phyloP scores from a whole-genome alignment of 2,888 invertebrate genomes.

The Drosophila gaucha region DNA sequence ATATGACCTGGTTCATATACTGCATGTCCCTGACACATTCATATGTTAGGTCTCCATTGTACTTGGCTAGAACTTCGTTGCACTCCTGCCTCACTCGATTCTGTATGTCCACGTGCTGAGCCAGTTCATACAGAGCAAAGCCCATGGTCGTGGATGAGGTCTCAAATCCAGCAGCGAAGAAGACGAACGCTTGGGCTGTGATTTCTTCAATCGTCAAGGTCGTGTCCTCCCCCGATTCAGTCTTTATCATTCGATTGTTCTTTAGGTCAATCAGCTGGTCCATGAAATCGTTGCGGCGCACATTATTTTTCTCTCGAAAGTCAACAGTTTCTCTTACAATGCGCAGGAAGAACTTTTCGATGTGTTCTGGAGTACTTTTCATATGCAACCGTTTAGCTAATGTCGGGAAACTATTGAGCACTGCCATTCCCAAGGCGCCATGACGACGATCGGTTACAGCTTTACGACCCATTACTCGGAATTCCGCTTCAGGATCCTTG shows the following conservation, averaged over 20 bases:
- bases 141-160: constrained; percentile 85
- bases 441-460: constrained; percentile 57
- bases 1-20: constrained; percentile 85
- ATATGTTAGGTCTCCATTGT: constrained; percentile 84
- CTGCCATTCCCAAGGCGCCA: constrained; percentile 14
- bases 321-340: constrained; percentile 83
- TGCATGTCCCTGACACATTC: constrained; percentile 82
- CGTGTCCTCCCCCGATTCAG: constrained; percentile 34
- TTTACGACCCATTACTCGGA: constrained; percentile 73
- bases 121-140: constrained; percentile 85
- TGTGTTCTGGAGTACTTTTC: constrained; percentile 56
- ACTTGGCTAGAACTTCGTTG: constrained; percentile 76
- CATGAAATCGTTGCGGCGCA: constrained; percentile 85
- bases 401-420: constrained; percentile 60
- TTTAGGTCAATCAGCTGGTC: constrained; percentile 85
- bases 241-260: constrained; percentile 39
- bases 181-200: constrained; percentile 86
- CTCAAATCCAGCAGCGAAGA: constrained; percentile 86
- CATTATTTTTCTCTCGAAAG: constrained; percentile 78
- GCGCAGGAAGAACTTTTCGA: constrained; percentile 77
- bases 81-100: constrained; percentile 84
- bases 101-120: constrained; percentile 85
- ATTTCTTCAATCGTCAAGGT: constrained; percentile 84
- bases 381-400: constrained; percentile 61
- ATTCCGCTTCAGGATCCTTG: constrained; percentile 82